Base-by-base conservation (phyloP, 92 coral and sea anemone species). In the Plumapathes pennacea region DNA sequence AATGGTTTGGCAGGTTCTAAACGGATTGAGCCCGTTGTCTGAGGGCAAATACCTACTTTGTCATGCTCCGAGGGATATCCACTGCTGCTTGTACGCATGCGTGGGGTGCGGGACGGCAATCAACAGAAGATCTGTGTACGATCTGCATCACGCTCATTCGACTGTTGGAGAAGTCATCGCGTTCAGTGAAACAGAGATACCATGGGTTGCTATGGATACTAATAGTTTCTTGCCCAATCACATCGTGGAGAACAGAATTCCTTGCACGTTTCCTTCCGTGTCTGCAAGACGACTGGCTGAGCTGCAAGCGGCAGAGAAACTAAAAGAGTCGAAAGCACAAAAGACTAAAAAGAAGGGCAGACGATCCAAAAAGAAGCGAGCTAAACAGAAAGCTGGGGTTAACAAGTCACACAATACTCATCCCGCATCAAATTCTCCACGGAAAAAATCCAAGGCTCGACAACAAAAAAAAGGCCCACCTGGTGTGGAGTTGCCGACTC, bases 221-320 rank as follows among this genome's bases (percentile, higher is more conserved):
- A 83, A 90, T 22, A 42, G 86, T 43, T 86, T 90, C 32, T 75
- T 74, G 42, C 76, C 75, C 18, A 41, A 80, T 53, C 80, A 90
- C 52, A 86, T 90, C 54, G 32, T 14, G 13, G 23, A 81, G 54
- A 64, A 33, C 39, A 74, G 84, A 22, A 67, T 89, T 27, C 89
- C 97, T 13, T 62, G 84, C 27, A 89, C 97, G 10, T 89, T 89
- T 50, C 95, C 97, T 1, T 74, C 97, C 17, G 84, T 85, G n/a
- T 36, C 83, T 10, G 82, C 62, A 5, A 69, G 39, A 13, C 80
- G 71, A 20, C 73, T 85, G 49, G 60, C 46, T 43, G 55, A 61
- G 51, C 55, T 32, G 60, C 64, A 64, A 40, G 36, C 43, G 23
- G 32, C 46, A 1, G 30, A 38, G 3, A 62, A 34, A 42, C 22